Evolutionary conservation across 2,888 invertebrate species (phyloP).

Genomic region (Eilema caniola): DNA sequence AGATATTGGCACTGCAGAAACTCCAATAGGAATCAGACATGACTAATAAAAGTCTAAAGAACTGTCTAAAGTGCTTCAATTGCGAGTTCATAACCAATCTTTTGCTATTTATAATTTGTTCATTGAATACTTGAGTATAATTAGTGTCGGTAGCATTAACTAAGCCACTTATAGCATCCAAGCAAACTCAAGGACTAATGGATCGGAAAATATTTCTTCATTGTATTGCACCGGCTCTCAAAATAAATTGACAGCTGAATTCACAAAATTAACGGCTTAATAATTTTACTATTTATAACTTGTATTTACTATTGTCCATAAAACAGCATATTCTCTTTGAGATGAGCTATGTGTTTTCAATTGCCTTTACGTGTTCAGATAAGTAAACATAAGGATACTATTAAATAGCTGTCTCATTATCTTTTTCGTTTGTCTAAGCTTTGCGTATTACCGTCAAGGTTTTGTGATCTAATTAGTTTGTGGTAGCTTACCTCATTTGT

Average conservation of each 20-base stretch:
- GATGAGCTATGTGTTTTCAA: not conserved
- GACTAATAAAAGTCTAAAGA: not conserved
- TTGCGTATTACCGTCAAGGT: conserved; percentile 27
- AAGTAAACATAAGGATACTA: not conserved
- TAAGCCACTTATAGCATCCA: not conserved
- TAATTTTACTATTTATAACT: not conserved
- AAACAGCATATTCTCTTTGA: not conserved
- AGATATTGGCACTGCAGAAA: not conserved
- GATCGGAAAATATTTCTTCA: not conserved
- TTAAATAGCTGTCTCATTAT: conserved; percentile 18
- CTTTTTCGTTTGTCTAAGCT: conserved; percentile 21
- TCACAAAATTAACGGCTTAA: not conserved
- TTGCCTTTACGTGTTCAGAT: not conserved
- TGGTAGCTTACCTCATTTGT: conserved; percentile 12
- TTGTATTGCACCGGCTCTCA: not conserved
- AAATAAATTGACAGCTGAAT: conserved; percentile 1
- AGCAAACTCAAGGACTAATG: not conserved
- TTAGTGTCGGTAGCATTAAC: not conserved
- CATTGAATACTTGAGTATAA: conserved; percentile 1
- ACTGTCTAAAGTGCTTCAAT: not conserved
- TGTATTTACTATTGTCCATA: not conserved
- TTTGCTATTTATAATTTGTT: conserved; percentile 2
- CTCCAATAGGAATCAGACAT: not conserved
- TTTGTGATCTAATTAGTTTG: conserved; percentile 25
- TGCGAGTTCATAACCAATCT: not conserved